Evolutionary conservation across 2,113 vertebrate genomes (phyloP), one percentile per base, ranked within the genome.

Genomic region (Pogona vitticeps): DNA sequence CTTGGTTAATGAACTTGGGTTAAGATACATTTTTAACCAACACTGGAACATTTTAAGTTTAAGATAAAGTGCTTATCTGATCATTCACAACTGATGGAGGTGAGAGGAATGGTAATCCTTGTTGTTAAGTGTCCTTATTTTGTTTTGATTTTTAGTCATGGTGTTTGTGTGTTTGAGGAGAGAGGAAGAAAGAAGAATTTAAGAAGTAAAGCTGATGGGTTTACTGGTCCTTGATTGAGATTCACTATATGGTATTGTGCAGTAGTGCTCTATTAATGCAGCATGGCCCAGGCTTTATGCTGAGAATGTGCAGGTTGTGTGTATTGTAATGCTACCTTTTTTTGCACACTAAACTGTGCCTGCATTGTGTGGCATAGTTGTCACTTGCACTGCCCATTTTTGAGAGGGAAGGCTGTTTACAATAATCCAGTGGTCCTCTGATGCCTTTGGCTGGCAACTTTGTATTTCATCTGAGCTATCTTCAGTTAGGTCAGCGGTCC

Each of bases 71-170:
- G 23, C n/a, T 76, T 63, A 40, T 13, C 33, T 38, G 42, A 73
- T 63, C 12, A 84, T 78, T 78, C 6, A 70, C 31, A 78, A 7
- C 23, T 28, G 33, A 20, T 36, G 84, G 3, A 10, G 5, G 1
- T 63, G 17, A 7, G n/a, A 26, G 12, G 23, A 36, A 26, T 52
- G 58, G 20, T 65, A 38, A 7, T 56, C 42, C 17, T 56, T 87
- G 59, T 1, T 72, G 21, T 65, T 81, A 85, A 70, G n/a, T 80
- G n/a, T 73, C 3, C 10, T 52, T 86, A 38, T 86, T 58, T 18
- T 72, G 17, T 79, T 87, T 33, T 82, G 33, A 87, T 76, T 31
- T 87, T 59, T 81, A 81, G 40, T 59, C 75, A n/a, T n/a, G n/a
- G 6, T 87, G 6, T 85, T 85, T 78, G 21, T 82, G 52, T 72